phyloP scores from a whole-genome alignment of 1,140 invertebrate species.

The Octopus bimaculoides region DNA sequence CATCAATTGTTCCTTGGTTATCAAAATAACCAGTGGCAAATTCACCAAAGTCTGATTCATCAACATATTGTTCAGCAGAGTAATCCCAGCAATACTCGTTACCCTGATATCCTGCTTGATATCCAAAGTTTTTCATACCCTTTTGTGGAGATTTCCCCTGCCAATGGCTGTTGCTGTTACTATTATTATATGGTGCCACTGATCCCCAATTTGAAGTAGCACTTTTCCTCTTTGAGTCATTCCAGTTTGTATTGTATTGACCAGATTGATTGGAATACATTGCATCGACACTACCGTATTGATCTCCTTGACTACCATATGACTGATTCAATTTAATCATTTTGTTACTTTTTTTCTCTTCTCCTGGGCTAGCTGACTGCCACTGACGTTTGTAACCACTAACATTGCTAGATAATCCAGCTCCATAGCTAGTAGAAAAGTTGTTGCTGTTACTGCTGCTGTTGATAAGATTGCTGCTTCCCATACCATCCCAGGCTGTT shows the following conservation, averaged over 20 bases:
- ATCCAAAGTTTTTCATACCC: background rate
- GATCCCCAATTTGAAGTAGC: background rate
- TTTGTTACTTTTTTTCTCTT: background rate
- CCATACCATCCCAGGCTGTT: conserved; percentile 1
- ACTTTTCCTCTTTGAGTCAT: background rate
- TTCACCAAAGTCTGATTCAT: background rate
- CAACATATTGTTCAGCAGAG: background rate
- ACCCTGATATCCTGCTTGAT: background rate
- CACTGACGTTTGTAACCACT: conserved; percentile 11
- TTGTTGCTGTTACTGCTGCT: background rate
- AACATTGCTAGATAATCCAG: background rate
- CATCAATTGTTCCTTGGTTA: background rate
- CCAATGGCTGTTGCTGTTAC: background rate
- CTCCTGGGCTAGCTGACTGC: background rate
- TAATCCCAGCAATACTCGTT: background rate
- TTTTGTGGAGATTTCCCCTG: background rate
- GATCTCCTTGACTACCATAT: background rate
- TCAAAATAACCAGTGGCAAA: background rate
- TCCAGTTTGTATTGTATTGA: background rate
- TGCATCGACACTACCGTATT: background rate
- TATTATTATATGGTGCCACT: background rate
- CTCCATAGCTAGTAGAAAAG: background rate
- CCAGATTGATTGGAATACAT: background rate
- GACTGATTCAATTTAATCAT: background rate
- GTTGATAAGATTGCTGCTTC: conserved; percentile 1